phyloP scores from a whole-genome alignment of 2,113 vertebrate genomes.

The Barnardius zonarius region DNA sequence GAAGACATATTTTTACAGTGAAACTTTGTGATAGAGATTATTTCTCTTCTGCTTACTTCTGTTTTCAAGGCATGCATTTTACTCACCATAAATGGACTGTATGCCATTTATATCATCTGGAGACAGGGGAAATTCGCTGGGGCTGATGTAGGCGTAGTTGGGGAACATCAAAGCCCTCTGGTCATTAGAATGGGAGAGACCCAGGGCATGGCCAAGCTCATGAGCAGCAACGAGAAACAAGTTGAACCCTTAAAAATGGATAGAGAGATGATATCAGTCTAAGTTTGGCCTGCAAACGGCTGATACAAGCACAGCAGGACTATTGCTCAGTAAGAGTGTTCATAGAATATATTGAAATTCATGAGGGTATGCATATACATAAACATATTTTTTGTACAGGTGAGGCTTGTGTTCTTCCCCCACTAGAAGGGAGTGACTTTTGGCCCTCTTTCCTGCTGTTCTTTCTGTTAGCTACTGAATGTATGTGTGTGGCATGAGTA shows the following conservation, averaged over 20 bases:
- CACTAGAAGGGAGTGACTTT: not conserved
- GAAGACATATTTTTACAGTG: not conserved
- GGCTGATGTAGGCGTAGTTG: slow-evolving; percentile 76
- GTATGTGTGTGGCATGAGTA: not conserved
- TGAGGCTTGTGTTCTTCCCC: not conserved
- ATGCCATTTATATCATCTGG: slow-evolving; percentile 86
- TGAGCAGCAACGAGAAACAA: slow-evolving; percentile 93
- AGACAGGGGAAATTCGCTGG: slow-evolving; percentile 78
- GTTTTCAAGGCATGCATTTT: not conserved
- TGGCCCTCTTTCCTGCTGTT: not conserved
- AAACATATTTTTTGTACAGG: not conserved
- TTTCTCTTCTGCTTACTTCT: not conserved
- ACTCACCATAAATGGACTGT: slow-evolving; percentile 91
- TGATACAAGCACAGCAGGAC: not conserved
- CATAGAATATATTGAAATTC: not conserved
- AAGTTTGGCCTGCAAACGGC: not conserved
- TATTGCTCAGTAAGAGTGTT: not conserved
- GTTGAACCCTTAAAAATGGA: slow-evolving; percentile 76
- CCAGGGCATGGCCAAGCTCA: slow-evolving; percentile 93
- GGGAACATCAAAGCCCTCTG: slow-evolving; percentile 88
- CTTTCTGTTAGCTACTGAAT: not conserved
- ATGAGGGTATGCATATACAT: not conserved
- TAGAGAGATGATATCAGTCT: not conserved
- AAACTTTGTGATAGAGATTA: not conserved
- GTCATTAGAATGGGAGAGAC: slow-evolving; percentile 86